These are phyloP conservation scores for Poliocrania exsul DNA, from an alignment of 2,797 vertebrate genomes.

Conservation along the genomic window DNA sequence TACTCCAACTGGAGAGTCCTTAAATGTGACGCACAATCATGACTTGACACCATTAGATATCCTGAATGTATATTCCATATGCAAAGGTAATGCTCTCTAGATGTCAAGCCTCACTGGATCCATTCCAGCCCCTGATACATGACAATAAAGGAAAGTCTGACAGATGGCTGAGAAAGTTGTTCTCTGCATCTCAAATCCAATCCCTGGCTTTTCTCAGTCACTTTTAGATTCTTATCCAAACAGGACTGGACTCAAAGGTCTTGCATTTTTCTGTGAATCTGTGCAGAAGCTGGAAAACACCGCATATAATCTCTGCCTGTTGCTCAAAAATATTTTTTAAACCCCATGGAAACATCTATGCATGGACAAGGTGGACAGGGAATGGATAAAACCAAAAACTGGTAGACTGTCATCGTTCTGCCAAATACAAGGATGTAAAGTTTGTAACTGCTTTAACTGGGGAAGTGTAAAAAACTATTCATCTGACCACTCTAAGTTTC, in stretches of 20 bases:
- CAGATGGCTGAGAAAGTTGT: background rate
- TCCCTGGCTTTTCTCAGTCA: background rate
- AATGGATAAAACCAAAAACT: background rate
- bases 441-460: background rate
- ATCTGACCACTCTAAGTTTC: background rate
- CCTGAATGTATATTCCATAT: background rate
- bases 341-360: background rate
- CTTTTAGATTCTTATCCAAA: background rate
- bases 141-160: background rate
- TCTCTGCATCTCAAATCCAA: background rate
- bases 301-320: background rate
- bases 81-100: background rate
- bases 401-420: background rate
- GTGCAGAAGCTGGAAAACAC: background rate
- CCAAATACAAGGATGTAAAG: background rate
- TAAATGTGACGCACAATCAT: background rate
- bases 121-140: background rate
- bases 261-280: background rate
- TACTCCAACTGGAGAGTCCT: background rate
- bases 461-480: background rate
- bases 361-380: background rate
- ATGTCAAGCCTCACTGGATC: background rate
- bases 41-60: background rate
- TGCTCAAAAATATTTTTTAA: background rate
- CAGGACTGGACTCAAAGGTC: background rate